Evolutionary conservation across 2,797 vertebrate species (phyloP).

Genomic region (Squalus acanthias): DNA sequence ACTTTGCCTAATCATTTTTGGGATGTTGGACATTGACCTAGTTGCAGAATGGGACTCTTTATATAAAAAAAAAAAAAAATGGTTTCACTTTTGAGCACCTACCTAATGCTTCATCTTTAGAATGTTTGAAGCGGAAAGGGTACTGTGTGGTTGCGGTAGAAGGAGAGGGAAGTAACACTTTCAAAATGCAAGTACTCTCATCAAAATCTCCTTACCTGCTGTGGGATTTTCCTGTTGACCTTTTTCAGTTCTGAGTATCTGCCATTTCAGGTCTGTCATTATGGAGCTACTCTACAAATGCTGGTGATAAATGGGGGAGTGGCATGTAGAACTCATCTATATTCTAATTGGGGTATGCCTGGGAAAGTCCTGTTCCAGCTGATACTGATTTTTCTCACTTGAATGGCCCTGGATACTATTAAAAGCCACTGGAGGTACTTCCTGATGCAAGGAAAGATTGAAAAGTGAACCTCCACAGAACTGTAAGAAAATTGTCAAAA

Average conservation of each 20-base stretch:
- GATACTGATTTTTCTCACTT: not conserved
- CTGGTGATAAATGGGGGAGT: too few species aligned
- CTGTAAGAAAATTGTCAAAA: not conserved
- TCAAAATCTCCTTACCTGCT: not conserved
- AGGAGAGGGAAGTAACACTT: not conserved
- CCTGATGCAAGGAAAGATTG: not conserved
- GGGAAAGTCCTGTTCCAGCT: not conserved
- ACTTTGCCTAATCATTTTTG: not conserved
- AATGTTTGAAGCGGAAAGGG: not conserved
- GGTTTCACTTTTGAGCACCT: not conserved
- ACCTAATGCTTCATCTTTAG: not conserved
- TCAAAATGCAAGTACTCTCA: not conserved
- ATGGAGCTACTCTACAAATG: too few species aligned
- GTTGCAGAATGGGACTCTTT: not conserved
- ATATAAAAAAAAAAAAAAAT: too few species aligned
- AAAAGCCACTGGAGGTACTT: not conserved
- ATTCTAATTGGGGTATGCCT: not conserved
- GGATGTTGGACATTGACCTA: not conserved
- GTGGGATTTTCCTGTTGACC: too few species aligned
- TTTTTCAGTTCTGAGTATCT: too few species aligned
- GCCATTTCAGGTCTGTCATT: too few species aligned
- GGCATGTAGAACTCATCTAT: not conserved
- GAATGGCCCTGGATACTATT: not conserved
- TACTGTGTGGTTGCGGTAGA: not conserved
- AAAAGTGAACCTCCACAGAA: not conserved